A percentile compares a stretch with the other conserved stretches of the same genome.
These are phyloP conservation scores for Dyspetes luteomarginatus DNA, from an alignment of 2,888 invertebrate species.

Conservation along the genomic window DNA sequence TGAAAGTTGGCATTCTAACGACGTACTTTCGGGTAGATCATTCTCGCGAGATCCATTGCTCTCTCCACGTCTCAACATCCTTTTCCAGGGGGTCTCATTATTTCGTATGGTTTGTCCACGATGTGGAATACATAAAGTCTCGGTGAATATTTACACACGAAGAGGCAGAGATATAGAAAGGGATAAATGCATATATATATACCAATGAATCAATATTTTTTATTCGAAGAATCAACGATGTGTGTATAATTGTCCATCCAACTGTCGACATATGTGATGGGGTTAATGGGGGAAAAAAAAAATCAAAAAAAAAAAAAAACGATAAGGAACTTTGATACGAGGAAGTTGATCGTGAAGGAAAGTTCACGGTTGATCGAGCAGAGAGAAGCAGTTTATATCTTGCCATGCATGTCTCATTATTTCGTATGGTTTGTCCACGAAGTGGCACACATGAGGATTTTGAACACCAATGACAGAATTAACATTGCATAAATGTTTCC, in stretches of 20 bases:
- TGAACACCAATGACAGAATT: neutral
- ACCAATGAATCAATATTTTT: constrained; percentile 38
- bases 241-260: neutral
- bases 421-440: constrained; percentile 49
- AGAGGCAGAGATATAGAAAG: neutral
- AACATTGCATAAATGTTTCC: neutral
- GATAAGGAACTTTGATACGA: neutral
- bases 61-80: constrained; percentile 30
- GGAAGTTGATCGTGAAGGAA: constrained; percentile 33
- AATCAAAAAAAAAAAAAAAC: neutral
- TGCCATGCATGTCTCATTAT: constrained; percentile 51
- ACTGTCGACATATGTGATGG: no score
- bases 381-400: constrained; percentile 6
- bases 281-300: neutral
- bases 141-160: no score
- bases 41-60: constrained; percentile 46
- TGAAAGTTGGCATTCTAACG: constrained; percentile 57
- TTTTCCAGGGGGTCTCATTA: constrained; percentile 58
- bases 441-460: constrained; percentile 37
- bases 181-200: constrained; percentile 8
- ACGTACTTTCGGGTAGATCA: constrained; percentile 48
- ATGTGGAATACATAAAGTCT: constrained; percentile 56
- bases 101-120: constrained; percentile 65
- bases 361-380: constrained; percentile 37
- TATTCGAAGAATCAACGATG: constrained; percentile 33